These are phyloP conservation scores for Andrena camellia DNA, from an alignment of 2,888 invertebrate genomes.

Conservation along the genomic window DNA sequence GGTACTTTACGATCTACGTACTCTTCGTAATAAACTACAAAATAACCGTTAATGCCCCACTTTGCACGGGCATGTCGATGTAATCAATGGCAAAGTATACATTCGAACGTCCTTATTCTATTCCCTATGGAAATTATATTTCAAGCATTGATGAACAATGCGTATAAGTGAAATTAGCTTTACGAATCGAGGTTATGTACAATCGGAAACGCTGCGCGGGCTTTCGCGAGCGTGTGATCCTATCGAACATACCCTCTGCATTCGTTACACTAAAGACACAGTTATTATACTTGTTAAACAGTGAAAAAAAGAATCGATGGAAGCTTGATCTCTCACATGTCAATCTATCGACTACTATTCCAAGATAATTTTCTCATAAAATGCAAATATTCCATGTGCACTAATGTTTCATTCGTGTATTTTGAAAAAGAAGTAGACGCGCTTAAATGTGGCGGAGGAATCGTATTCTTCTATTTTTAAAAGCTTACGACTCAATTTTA, in stretches of 20 bases:
- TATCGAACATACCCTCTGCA: constrained; percentile 2
- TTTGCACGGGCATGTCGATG: no score
- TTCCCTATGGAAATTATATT: background rate
- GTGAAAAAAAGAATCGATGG: background rate
- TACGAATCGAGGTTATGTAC: constrained; percentile 40
- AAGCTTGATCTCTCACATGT: background rate
- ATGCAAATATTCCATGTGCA: no score
- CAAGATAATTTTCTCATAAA: background rate
- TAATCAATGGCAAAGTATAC: background rate
- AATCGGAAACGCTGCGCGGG: background rate
- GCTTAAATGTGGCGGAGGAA: background rate
- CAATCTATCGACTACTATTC: background rate
- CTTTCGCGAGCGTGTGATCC: background rate
- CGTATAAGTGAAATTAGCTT: background rate
- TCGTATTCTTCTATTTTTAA: background rate
- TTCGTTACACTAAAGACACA: background rate
- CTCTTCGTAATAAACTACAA: background rate
- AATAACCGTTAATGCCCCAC: background rate
- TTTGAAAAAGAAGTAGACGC: background rate
- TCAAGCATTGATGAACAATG: background rate
- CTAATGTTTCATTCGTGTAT: no score
- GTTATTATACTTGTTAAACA: background rate
- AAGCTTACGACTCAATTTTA: background rate
- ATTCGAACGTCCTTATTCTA: background rate
- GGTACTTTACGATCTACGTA: background rate